Base-by-base conservation (phyloP, 2,797 vertebrate genomes). In the Syngnathus acus region DNA sequence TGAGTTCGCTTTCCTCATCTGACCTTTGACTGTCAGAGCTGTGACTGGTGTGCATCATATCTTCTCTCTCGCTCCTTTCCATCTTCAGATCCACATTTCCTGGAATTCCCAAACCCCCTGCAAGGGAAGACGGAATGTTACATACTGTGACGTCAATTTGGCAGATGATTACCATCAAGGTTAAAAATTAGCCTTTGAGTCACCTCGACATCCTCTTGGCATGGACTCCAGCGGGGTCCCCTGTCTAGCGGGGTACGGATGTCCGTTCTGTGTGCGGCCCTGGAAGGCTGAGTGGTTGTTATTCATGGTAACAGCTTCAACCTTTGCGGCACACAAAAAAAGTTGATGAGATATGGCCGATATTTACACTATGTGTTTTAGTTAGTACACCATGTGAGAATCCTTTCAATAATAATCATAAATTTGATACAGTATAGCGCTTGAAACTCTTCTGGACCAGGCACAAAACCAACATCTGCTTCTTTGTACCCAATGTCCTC, bases 1-100 rank as follows among this genome's bases (percentile, higher is more conserved):
- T 94, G 91, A 71, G 90, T 72, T 95, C 96, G 42, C 92, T 92
- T 79, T 98, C 95, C 43, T 97, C 95, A 53, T 98, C 95, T 54
- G 95, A 97, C 80, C 92, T 92, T 88, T 93, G 94, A 86, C 95
- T 95, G 76, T 95, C 95, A 17, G 94, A 94, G 78, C 82, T 77
- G 76, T 79, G 82, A 43, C 76, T 79, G 72, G 68, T 87, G 82
- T 85, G 83, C 90, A 93, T 84, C 81, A 88, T 82, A 55, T 95
- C 94, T 47, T 97, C 95, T 73, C 91, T 92, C 37, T 97, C 94
- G 76, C 91, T 87, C 64, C 86, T 91, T 73, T 98, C 96, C 77
- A 92, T 90, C 89, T 98, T 98, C 74, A 98, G 91, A 83, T 97
- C 94, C 80, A 93, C 75, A 69, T 91, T 68, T 64, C 72, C 70